Evolutionary conservation across 92 coral and sea anemone species (phyloP), one percentile per base, ranked within the genome.

Genomic region (Phenganax marumi): DNA sequence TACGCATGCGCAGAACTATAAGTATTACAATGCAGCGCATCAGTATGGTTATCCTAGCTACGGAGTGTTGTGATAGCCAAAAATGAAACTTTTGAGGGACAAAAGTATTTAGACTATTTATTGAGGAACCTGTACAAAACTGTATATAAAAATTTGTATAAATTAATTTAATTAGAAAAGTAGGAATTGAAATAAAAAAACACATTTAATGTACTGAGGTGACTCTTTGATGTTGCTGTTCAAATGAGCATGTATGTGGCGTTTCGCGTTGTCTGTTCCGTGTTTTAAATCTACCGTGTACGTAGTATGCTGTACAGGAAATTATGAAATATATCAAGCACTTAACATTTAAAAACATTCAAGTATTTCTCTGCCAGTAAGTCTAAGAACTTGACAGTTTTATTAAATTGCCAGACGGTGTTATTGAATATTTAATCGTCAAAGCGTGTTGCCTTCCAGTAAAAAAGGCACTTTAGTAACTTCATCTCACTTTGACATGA

Each of bases 1-100:
- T 7, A 55, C 60, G 60, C 60, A 43, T 78, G 83, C 39, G 19
- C 53, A n/a, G 13, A 63, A 24, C 49, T 51, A 26, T 14, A 65
- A 56, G 1, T 62, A 78, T 62, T 78, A 39, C 54, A 17, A 18
- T 48, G 18, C 55, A 33, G 49, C 55, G 22, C 77, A 72, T 4
- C 56, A 49, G 17, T 55, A 43, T 51, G 53, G 73, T 18, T 62
- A 78, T 47, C 83, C 73, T 9, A 46, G 60, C 8, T 78, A 78
- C 58, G 53, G 73, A n/a, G 73, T 78, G 58, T 63, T 62, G 47
- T 78, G 53, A 63, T 62, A 12, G 7, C 8, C 50, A 11, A 24
- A 66, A 66, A 12, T 25, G 49, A 66, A 14, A 66, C 14, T 66
- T 66, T 10, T 24, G 72, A 17, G 72, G 24, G 48, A 12, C 11